Evolutionary conservation across 2,888 invertebrate species (phyloP).

Genomic region (Candidula unifasciata): DNA sequence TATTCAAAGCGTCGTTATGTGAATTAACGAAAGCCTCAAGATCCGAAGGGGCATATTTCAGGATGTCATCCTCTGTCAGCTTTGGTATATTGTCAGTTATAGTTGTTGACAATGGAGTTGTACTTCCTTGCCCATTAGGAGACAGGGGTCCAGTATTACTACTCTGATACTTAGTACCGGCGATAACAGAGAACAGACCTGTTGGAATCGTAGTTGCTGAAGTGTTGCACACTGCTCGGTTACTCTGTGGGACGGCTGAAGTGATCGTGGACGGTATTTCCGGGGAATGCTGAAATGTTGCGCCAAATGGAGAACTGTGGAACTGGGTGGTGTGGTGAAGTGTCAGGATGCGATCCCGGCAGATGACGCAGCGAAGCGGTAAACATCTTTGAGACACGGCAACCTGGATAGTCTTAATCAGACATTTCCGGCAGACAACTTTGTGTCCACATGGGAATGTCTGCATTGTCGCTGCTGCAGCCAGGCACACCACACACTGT

Average conservation of each 20-base stretch:
- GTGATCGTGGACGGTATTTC: background rate
- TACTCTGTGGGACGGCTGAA: background rate
- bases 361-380: conserved; percentile 48
- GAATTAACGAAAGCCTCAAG: conserved; percentile 43
- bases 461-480: conserved; percentile 97
- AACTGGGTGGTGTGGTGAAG: conserved; percentile 32
- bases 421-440: conserved; percentile 94
- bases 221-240: background rate
- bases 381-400: conserved; percentile 92
- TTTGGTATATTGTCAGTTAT: background rate
- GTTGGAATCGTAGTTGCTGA: conserved; percentile 10
- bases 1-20: conserved; percentile 45
- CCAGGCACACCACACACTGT: conserved; percentile 96
- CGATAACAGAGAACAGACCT: conserved; percentile 15
- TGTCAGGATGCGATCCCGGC: conserved; percentile 46
- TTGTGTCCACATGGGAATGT: conserved; percentile 97
- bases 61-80: background rate
- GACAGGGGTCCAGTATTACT: background rate
- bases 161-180: conserved; percentile 4
- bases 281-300: background rate
- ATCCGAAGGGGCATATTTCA: conserved; percentile 19
- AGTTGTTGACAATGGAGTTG: background rate
- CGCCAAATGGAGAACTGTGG: background rate
- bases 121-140: background rate
- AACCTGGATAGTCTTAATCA: conserved; percentile 98